Evolutionary conservation across 2,113 vertebrate species (phyloP).

Genomic region (Eolophus roseicapilla): DNA sequence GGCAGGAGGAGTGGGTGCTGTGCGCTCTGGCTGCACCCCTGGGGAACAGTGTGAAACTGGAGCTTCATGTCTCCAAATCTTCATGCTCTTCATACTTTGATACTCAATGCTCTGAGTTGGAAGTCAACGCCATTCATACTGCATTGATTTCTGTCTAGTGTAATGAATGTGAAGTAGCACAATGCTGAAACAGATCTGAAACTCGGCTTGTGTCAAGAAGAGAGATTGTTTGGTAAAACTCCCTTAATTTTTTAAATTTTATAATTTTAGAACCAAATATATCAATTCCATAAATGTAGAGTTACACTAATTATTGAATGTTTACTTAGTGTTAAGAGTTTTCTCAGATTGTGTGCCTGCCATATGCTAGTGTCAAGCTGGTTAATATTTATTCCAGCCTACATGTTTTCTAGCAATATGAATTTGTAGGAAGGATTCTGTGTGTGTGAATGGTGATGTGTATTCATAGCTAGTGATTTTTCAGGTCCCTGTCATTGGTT

Average conservation of each 20-base stretch:
- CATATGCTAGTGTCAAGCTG: constrained; percentile 38
- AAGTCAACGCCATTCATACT: neutral
- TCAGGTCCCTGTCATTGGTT: neutral
- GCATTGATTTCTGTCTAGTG: neutral
- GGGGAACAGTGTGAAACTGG: neutral
- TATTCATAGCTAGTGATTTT: neutral
- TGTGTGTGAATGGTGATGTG: neutral
- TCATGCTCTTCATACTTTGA: neutral
- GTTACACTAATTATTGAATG: constrained; percentile 1
- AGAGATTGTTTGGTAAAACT: neutral
- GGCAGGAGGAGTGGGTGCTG: neutral
- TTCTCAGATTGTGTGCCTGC: neutral
- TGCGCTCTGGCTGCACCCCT: fast-evolving
- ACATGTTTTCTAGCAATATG: neutral
- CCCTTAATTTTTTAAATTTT: neutral
- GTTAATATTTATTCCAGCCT: constrained; percentile 30
- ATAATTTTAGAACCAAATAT: neutral
- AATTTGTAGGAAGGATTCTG: neutral
- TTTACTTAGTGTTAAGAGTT: constrained; percentile 18
- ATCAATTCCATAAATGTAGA: neutral
- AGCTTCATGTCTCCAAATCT: neutral
- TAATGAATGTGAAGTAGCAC: neutral
- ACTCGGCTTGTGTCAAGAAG: neutral
- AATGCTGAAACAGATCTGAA: neutral
- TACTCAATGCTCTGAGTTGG: neutral